Evolutionary conservation across 1,140 invertebrate species (phyloP), one percentile per base, ranked within the genome.

Genomic region (Orchestia grillus): DNA sequence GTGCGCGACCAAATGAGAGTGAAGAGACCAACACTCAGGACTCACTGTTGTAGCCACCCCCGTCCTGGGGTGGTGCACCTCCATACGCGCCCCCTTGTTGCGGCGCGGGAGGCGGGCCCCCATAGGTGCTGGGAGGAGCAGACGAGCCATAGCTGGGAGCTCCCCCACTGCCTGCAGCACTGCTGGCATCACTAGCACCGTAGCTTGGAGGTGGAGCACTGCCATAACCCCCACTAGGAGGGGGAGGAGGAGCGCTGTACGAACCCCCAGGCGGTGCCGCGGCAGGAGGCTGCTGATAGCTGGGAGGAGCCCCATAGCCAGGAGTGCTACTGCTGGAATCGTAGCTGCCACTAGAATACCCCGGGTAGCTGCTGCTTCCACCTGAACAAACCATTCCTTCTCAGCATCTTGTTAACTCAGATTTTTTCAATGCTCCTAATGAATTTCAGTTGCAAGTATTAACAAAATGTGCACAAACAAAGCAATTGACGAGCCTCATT

Each of bases 41-140:
- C 96, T 96, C 96, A 96, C 96, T 96, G 96, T 96, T 96, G 90
- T 90, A 96, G 96, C 96, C 96, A 96, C 96, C 96, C 96, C 96
- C 96, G 95, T 96, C 92, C 45, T 94, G 92, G n/a, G 96, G 96
- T 41, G 96, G 96, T n/a, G 96, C 96, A 40, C 96, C 96, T 41
- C 96, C 96, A 96, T 96, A 96, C 53, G 47, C 96, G 88, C 96
- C 96, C 47, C 96, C 96, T 47, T 96, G 96, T 90, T 95, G 96
- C 42, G 96, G 57, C 41, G 96, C 87, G 45, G 96, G 96, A 92
- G 96, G 96, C 88, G 96, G 96, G 57, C 92, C 96, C 88, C 96
- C 96, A 96, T 96, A 96, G 44, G 77, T 95, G 96, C 96, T 96
- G 95, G 95, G 96, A 87, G 95, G 96, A 62, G 95, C 96, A 47